Evolutionary conservation across 2,113 vertebrate genomes (phyloP), one percentile per base, ranked within the genome.

Genomic region (Gadus chalcogrammus): DNA sequence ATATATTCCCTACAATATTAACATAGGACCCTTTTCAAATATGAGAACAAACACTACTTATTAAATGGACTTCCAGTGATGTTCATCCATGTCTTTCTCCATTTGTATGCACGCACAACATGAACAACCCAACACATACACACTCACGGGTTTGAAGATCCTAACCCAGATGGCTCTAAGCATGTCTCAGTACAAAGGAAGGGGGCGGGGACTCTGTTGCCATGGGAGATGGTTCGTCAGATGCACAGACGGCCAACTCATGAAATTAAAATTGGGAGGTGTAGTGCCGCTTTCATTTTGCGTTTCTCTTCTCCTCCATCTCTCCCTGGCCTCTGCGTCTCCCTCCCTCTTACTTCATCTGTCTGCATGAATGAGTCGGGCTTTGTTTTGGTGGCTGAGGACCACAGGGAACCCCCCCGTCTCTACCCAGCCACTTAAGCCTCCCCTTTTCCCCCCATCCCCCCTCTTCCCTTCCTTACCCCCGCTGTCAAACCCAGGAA

Each of bases 101-200:
- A 48, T 48, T 48, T 13, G 12, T 13, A 48, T 18, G n/a, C 4
- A 67, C 15, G 31, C 31, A 35, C 31, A 35, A 35, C 31, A 35
- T 5, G 31, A 28, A 17, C 20, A 24, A 31, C 24, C 27, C 27
- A 68, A 59, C 73, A 52, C 80, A 76, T 63, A 74, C 67, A 70
- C 67, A 59, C 15, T 27, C 65, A 69, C 65, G n/a, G 84, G 89
- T 87, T 90, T 90, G 89, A 76, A 73, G 72, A 56, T 83, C 76
- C 69, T 63, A 58, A 81, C 83, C 81, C 90, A 92, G 89, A 92
- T 91, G 90, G 90, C 83, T 82, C 75, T 91, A 82, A 48, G 88
- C 87, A 90, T 89, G 88, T 73, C 60, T 28, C 66, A 77, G 76
- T 76, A 82, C 85, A 89, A 84, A 90, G 81, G 86, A 69, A 79